Percentiles rank a stretch among this genome's conserved stretches.
These are phyloP conservation scores for Coluber constrictor DNA, from an alignment of 2,797 vertebrate genomes.

Conservation along the genomic window DNA sequence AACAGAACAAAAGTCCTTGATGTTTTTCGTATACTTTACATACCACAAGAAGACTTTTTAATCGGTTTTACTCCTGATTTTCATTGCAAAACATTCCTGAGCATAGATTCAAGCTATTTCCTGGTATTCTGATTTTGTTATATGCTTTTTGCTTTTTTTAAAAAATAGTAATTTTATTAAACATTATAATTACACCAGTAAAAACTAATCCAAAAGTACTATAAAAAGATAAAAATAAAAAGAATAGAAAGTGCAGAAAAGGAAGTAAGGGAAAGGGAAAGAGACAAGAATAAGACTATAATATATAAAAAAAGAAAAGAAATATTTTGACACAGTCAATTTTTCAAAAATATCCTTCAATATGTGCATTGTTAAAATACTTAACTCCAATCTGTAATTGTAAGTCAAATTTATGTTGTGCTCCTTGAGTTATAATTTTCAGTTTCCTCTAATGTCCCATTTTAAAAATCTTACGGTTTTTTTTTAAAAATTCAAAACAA, in stretches of 20 bases:
- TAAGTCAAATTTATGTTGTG: not conserved
- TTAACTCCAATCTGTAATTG: not conserved
- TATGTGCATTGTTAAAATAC: not conserved
- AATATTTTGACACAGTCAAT: not conserved
- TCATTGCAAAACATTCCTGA: not conserved
- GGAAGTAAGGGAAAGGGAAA: not conserved
- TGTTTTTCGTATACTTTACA: not conserved
- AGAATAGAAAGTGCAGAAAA: not conserved
- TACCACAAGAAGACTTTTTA: not conserved
- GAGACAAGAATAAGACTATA: not conserved
- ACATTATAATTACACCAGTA: not conserved
- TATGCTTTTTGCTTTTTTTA: not conserved
- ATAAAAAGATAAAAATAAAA: not conserved
- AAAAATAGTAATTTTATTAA: not conserved
- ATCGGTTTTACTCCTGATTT: not conserved
- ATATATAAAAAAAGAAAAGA: not conserved
- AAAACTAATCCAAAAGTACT: not conserved
- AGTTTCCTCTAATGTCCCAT: not conserved
- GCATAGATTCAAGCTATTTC: not conserved
- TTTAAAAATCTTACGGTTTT: not conserved
- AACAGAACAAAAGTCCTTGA: not conserved
- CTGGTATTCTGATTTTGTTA: not conserved
- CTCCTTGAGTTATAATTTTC: not conserved
- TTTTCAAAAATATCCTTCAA: not conserved
- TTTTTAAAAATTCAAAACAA: not conserved